These are phyloP conservation scores for Xylocampa areola DNA, from an alignment of 2,888 invertebrate genomes.

Conservation along the genomic window DNA sequence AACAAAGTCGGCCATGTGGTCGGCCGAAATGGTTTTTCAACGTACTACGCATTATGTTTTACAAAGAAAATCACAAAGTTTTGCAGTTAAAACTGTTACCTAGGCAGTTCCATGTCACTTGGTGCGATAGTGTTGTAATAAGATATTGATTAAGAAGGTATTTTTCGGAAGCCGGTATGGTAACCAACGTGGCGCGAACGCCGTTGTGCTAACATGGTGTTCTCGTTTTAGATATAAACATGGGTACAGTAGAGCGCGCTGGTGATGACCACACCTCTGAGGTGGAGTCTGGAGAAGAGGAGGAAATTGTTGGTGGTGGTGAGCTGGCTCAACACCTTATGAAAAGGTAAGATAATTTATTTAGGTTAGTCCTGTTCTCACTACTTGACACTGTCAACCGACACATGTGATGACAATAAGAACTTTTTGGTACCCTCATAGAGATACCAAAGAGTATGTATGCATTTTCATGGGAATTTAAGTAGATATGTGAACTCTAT, in stretches of 20 bases:
- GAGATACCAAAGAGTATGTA: not conserved
- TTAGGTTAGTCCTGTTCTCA: constrained; percentile 55
- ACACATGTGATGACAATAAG: constrained; percentile 24
- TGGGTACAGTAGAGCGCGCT: constrained; percentile 92
- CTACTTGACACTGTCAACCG: constrained; percentile 17
- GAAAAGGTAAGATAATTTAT: constrained; percentile 75
- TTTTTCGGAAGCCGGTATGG: constrained; percentile 69
- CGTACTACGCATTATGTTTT: constrained; percentile 87
- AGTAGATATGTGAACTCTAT: too few relatives aligned
- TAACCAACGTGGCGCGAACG: constrained; percentile 84
- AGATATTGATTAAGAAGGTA: constrained; percentile 37
- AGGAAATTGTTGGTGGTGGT: constrained; percentile 89
- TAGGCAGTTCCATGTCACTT: constrained; percentile 42
- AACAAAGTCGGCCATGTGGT: constrained; percentile 83
- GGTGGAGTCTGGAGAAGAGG: constrained; percentile 92
- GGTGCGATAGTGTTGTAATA: constrained; percentile 36
- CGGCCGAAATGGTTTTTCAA: constrained; percentile 72
- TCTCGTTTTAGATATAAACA: constrained; percentile 83
- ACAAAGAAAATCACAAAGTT: constrained; percentile 59
- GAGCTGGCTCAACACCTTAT: constrained; percentile 83
- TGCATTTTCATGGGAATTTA: too few relatives aligned
- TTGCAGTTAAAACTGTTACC: constrained; percentile 35
- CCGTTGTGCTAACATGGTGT: constrained; percentile 55
- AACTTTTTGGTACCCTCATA: constrained; percentile 2
- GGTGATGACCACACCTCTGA: constrained; percentile 91